These are phyloP conservation scores for Callyntrura guangdongensis DNA, from an alignment of 2,888 invertebrate species.

Conservation along the genomic window DNA sequence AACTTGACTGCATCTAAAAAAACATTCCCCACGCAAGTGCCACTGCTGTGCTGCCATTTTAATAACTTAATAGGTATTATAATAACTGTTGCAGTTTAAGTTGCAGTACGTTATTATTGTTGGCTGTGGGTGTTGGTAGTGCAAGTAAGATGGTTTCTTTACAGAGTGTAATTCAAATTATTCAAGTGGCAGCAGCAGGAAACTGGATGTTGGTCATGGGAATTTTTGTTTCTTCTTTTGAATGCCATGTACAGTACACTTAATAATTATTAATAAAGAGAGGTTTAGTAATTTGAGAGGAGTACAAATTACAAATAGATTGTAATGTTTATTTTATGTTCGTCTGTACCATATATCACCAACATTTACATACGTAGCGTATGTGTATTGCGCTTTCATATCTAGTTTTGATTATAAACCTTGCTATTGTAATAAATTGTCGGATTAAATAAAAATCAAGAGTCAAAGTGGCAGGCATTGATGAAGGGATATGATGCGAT, in stretches of 20 bases:
- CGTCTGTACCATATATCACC: too few relatives aligned
- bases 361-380: too few relatives aligned
- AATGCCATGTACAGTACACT: constrained; percentile 12
- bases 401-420: too few relatives aligned
- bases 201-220: constrained; percentile 76
- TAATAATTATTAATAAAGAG: constrained; percentile 26
- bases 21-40: constrained; percentile 22
- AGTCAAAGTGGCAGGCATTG: too few relatives aligned
- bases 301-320: too few relatives aligned
- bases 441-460: too few relatives aligned
- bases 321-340: too few relatives aligned
- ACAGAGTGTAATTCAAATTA: constrained; percentile 19
- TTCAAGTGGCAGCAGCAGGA: constrained; percentile 43
- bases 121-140: neutral
- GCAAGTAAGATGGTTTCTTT: constrained; percentile 38
- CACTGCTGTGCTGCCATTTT: neutral
- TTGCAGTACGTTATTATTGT: neutral
- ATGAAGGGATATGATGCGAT: too few relatives aligned
- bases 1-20: constrained; percentile 17
- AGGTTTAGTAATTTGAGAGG: too few relatives aligned
- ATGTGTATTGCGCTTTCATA: too few relatives aligned
- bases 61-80: too few relatives aligned
- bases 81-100: neutral
- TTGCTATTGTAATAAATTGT: too few relatives aligned
- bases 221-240: constrained; percentile 69